Evolutionary conservation across 2,113 vertebrate genomes (phyloP), one percentile per base, ranked within the genome.

Genomic region (Microcebus lehilahytsara): DNA sequence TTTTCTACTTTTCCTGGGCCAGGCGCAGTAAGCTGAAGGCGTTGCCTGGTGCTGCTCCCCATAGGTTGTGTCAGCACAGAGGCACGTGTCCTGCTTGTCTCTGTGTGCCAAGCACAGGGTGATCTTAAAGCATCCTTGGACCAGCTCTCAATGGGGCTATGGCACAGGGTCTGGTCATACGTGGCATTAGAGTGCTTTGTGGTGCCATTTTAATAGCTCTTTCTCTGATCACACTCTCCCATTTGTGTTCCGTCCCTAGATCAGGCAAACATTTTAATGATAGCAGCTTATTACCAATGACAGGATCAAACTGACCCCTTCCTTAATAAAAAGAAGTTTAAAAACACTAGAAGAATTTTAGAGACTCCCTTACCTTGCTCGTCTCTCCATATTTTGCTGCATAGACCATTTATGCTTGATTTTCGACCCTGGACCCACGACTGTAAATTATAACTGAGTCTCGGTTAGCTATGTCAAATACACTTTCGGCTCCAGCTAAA

Each of bases 401-500:
- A 5, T 60, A 53, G 89, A 58, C 40, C 49, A 19, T 83, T 86
- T 92, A 42, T 58, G 27, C 49, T 53, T 92, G 53, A 60, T 53
- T 79, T 94, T 27, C 71, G 23, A 86, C 81, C 40, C 75, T 69
- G 34, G 90, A 42, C 40, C 85, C 40, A 58, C 40, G n/a, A 79
- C n/a, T 56, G 11, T 90, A 89, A 90, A 83, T 83, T 81, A 27
- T 58, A 87, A 94, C 87, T 75, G 58, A 95, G 16, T 90, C 34
- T 86, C 71, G 46, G 53, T 74, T 72, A 89, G 27, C 84, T 40
- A 64, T 92, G 53, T 85, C 81, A 93, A 90, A 78, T 89, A 81
- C 53, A 60, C 46, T 89, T 46, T 51, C 60, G 79, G 13, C 66
- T 95, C 72, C 32, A 92, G 69, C 60, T 96, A 86, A 93, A 93